These are phyloP conservation scores for Henricia sp. DNA, from an alignment of 53 echinoderm and acorn worm species.

Conservation along the genomic window DNA sequence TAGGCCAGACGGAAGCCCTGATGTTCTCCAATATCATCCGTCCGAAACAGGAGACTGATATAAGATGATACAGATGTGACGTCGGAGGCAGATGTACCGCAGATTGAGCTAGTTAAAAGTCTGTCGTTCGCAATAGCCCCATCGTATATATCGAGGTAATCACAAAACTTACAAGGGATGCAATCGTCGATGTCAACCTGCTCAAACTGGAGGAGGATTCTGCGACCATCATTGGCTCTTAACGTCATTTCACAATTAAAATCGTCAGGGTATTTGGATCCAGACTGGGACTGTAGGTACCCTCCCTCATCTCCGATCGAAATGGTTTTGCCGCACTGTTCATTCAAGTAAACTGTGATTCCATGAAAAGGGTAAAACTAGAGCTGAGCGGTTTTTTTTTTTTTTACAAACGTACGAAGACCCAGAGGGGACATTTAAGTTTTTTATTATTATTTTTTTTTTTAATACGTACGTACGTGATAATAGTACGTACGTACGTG, in stretches of 20 bases:
- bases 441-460: too few relatives aligned
- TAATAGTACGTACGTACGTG: too few relatives aligned
- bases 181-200: background rate
- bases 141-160: background rate
- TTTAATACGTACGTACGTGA: too few relatives aligned
- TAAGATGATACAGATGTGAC: background rate
- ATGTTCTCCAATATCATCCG: background rate
- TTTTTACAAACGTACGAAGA: too few relatives aligned
- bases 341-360: conserved; percentile 28
- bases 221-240: conserved; percentile 33
- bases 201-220: conserved; percentile 19
- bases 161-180: background rate
- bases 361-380: too few relatives aligned
- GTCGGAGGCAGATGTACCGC: background rate
- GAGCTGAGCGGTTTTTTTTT: too few relatives aligned
- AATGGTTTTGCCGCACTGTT: conserved; percentile 2
- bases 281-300: background rate
- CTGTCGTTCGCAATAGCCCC: too few relatives aligned
- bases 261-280: background rate
- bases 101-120: background rate
- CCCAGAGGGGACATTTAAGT: too few relatives aligned
- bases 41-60: background rate
- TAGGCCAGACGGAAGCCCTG: background rate
- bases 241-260: conserved; percentile 73
- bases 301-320: background rate